Evolutionary conservation across 2,888 invertebrate genomes (phyloP).

Genomic region (Paralinhomoeus sp.): DNA sequence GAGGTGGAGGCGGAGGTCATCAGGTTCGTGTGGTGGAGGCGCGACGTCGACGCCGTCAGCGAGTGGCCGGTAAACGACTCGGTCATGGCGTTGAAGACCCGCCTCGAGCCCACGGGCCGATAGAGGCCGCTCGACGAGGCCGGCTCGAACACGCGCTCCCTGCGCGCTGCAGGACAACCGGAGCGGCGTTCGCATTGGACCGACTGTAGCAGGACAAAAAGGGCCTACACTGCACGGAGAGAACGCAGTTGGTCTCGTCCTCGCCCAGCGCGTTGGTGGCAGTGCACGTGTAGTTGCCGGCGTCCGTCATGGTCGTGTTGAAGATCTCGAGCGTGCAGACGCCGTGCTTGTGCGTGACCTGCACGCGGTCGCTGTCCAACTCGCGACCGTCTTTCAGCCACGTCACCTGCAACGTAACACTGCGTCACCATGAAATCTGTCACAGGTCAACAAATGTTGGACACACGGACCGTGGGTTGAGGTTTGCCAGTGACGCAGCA

Average conservation of each 20-base stretch:
- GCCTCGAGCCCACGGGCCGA: constrained; percentile 8
- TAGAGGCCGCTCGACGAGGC: constrained; percentile 8
- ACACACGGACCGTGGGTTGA: constrained; percentile 48
- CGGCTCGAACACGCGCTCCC: no score
- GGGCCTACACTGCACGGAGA: constrained; percentile 69
- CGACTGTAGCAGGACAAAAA: no score
- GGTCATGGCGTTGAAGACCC: no score
- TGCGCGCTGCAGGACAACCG: no score
- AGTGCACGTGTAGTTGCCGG: constrained; percentile 78
- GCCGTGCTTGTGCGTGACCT: constrained; percentile 72
- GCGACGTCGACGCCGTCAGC: no score
- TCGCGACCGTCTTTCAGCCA: constrained; percentile 69
- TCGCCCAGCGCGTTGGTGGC: constrained; percentile 79
- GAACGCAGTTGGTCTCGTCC: constrained; percentile 80
- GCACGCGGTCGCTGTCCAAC: constrained; percentile 52
- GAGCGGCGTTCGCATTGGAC: no score
- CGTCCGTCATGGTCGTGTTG: constrained; percentile 76
- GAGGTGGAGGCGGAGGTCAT: no score
- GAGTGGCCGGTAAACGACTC: no score
- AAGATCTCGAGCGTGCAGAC: constrained; percentile 89
- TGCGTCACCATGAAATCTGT: no score
- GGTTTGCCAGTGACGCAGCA: constrained; percentile 89
- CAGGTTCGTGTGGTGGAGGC: no score
- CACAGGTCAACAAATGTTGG: no score
- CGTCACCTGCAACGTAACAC: constrained; percentile 28